Base-by-base conservation (phyloP, 2,113 vertebrate species). In the Triplophysa tibetana region DNA sequence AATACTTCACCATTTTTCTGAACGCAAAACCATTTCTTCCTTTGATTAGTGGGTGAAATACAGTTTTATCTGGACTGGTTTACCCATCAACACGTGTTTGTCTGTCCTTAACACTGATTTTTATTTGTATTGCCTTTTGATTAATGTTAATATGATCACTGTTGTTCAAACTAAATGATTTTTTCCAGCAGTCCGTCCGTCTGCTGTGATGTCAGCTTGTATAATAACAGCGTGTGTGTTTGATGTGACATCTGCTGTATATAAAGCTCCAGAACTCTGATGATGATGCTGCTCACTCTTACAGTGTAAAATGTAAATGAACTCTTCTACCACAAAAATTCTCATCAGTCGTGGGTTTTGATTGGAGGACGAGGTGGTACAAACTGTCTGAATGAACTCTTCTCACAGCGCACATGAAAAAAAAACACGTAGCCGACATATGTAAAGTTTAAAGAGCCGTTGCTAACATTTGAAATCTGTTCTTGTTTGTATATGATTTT, bases 401-500 rank as follows among this genome's bases (percentile, higher is more conserved):
- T 29, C 29, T 29, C 29, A 29, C 29, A 29, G 26, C 26, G 86
- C 85, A 87, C 66, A 84, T 26, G 38, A 86, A 82, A 85, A 70
- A 83, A 83, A 91, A 85, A 4, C 3, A 29, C 29, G 84, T 68
- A 83, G 4, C 14, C 16, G 5, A 13, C 95, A 96, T 96, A 96
- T 96, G 95, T 96, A 96, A 92, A 96, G 93, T 96, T 90, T 93
- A 94, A 96, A 96, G 93, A 96, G 93, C 93, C 83, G 93, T 29
- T 95, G 94, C 95, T 96, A 95, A 97, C 93, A 90, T 92, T 93
- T 92, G 90, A 93, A 88, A 93, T 93, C 94, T 94, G 88, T 95
- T 92, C 89, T 88, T 95, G 93, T 94, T 90, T 92, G 95, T 98
- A 94, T 94, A 96, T 95, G 95, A 96, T 96, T 96, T 96, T 95